Evolutionary conservation across 1,140 invertebrate species (phyloP).

Genomic region (Lepidurus couesii): DNA sequence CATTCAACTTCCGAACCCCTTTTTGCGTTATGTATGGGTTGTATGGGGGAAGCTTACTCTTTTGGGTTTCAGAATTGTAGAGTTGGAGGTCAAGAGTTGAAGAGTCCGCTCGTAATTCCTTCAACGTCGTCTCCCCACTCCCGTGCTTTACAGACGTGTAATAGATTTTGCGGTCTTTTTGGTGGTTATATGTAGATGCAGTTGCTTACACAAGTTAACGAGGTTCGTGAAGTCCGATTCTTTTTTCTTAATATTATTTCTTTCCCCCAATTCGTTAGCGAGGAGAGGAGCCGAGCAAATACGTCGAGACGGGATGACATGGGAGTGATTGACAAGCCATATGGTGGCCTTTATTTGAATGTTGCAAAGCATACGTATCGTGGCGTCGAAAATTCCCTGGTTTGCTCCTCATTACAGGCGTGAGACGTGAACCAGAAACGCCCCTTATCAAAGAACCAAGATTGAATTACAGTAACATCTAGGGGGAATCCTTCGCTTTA

Average conservation of each 20-base stretch:
- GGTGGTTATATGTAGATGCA: not conserved
- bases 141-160: conserved; percentile 9
- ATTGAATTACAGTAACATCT: not conserved
- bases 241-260: not conserved
- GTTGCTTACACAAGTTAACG: conserved; percentile 22
- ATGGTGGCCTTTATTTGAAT: conserved; percentile 4
- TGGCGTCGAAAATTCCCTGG: not conserved
- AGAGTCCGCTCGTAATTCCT: not conserved
- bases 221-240: not conserved
- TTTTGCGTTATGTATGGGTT: not conserved
- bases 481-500: not conserved
- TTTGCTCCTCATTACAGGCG: conserved; percentile 1
- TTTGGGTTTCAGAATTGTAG: not conserved
- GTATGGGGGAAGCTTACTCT: not conserved
- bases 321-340: conserved; percentile 15
- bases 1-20: not conserved
- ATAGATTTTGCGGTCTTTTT: not conserved
- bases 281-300: conserved; percentile 1
- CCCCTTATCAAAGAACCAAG: not conserved
- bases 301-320: conserved; percentile 8
- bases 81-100: not conserved
- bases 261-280: not conserved
- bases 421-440: conserved; percentile 11
- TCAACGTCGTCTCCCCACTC: not conserved
- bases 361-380: not conserved